phyloP scores from a whole-genome alignment of 2,888 invertebrate genomes.

The Hedya salicella region DNA sequence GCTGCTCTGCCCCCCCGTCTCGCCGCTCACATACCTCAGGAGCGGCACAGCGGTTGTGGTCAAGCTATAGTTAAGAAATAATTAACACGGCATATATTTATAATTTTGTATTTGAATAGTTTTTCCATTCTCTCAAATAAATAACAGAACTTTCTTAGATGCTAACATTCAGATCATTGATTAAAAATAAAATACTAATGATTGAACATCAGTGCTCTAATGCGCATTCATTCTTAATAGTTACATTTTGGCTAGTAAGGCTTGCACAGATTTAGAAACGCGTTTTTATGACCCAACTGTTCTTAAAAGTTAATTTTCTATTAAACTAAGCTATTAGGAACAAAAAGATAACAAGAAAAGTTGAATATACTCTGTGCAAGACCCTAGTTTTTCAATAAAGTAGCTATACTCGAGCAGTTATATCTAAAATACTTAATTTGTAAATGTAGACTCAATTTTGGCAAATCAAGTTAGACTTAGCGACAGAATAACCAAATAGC shows the following conservation, averaged over 20 bases:
- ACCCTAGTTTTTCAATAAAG: constrained; percentile 14
- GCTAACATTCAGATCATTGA: constrained; percentile 60
- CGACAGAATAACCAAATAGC: background rate
- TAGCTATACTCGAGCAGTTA: constrained; percentile 27
- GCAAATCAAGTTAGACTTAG: background rate
- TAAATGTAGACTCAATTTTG: constrained; percentile 31
- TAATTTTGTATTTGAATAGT: constrained; percentile 49
- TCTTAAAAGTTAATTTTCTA: background rate
- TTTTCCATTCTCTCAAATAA: constrained; percentile 57
- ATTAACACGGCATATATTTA: constrained; percentile 34
- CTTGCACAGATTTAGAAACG: background rate
- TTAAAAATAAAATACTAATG: constrained; percentile 43
- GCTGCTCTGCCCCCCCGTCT: too few relatives aligned
- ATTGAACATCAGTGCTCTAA: constrained; percentile 29
- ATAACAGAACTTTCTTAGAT: constrained; percentile 56
- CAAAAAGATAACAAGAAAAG: background rate
- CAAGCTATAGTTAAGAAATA: constrained; percentile 17
- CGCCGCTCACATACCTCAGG: too few relatives aligned
- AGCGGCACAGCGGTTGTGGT: too few relatives aligned
- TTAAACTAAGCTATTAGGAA: background rate
- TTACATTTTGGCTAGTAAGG: constrained; percentile 19
- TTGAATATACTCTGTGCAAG: background rate
- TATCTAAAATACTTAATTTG: constrained; percentile 25
- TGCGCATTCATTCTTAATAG: constrained; percentile 15
- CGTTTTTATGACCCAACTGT: background rate